Evolutionary conservation across 2,113 vertebrate genomes (phyloP).

Genomic region (Serinus canaria): DNA sequence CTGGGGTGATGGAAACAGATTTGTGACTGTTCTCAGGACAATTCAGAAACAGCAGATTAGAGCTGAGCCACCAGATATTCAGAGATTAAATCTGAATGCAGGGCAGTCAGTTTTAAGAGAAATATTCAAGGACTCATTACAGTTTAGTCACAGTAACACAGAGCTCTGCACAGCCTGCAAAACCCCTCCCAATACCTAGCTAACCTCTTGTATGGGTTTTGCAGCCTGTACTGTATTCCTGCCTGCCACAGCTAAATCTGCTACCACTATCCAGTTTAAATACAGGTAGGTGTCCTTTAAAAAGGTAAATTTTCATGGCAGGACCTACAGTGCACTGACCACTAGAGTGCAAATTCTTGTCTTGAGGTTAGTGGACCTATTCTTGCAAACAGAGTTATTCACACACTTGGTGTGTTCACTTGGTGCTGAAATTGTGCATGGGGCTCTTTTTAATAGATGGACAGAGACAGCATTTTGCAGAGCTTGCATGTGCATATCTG

Average conservation of each 20-base stretch:
- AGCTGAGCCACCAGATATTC: not conserved
- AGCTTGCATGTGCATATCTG: not conserved
- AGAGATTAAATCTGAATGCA: not conserved
- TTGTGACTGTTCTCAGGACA: not conserved
- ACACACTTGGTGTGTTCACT: not conserved
- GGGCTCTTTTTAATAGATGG: not conserved
- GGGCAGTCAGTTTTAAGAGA: not conserved
- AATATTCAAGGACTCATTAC: not conserved
- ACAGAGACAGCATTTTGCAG: not conserved
- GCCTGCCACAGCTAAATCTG: not conserved
- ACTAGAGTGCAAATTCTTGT: not conserved
- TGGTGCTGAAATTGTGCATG: not conserved
- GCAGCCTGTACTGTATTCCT: not conserved
- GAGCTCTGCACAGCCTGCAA: not conserved
- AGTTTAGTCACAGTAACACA: not conserved
- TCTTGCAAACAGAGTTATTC: not conserved
- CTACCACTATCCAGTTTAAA: not conserved
- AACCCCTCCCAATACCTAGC: not conserved
- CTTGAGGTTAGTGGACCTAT: not conserved
- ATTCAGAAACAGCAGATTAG: not conserved
- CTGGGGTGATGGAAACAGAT: not conserved
- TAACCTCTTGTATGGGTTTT: not conserved
- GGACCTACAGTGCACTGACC: not conserved
- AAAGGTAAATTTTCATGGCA: not conserved
- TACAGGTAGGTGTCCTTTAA: not conserved